Percentiles rank a stretch among this genome's conserved stretches.
Conservation (phyloP, 2,797 vertebrate genomes). For the Nasua narica region DNA sequence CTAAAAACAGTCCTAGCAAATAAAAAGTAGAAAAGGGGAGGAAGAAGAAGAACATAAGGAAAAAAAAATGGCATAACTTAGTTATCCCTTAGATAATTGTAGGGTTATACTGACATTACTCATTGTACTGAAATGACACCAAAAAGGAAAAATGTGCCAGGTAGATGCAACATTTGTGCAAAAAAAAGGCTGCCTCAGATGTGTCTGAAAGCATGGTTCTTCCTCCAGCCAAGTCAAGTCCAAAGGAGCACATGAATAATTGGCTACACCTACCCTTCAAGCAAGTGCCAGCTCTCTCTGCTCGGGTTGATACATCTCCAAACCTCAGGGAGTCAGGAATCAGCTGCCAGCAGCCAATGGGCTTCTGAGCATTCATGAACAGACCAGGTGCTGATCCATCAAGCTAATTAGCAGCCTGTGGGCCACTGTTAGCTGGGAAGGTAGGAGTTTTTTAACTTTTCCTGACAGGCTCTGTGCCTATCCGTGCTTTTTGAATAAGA, state of each 20-base stretch:
- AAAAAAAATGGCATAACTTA: not conserved
- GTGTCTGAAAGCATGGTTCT: constrained; percentile 37
- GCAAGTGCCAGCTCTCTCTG: constrained; percentile 68
- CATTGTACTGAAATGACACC: not conserved
- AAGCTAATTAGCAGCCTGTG: constrained; percentile 79
- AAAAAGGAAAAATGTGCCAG: not conserved
- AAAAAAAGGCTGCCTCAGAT: constrained; percentile 47
- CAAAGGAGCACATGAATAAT: constrained; percentile 72
- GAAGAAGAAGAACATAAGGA: not conserved
- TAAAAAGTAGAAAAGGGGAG: not conserved
- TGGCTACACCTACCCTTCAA: constrained; percentile 69
- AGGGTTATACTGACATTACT: not conserved
- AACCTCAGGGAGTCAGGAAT: constrained; percentile 68
- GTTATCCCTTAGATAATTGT: not conserved
- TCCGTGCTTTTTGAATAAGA: not conserved
- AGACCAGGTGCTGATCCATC: constrained; percentile 79
- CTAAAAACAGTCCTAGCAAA: not conserved
- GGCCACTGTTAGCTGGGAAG: constrained; percentile 64
- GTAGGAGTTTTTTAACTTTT: constrained; percentile 69
- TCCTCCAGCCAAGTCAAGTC: constrained; percentile 60
- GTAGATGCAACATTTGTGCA: constrained; percentile 34
- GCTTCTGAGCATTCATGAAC: constrained; percentile 67
- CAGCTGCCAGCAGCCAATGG: constrained; percentile 75
- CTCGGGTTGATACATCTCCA: constrained; percentile 69
- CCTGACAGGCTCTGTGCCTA: constrained; percentile 20